Base-by-base conservation (phyloP, 2,113 vertebrate species). In the Lamprotornis superbus region DNA sequence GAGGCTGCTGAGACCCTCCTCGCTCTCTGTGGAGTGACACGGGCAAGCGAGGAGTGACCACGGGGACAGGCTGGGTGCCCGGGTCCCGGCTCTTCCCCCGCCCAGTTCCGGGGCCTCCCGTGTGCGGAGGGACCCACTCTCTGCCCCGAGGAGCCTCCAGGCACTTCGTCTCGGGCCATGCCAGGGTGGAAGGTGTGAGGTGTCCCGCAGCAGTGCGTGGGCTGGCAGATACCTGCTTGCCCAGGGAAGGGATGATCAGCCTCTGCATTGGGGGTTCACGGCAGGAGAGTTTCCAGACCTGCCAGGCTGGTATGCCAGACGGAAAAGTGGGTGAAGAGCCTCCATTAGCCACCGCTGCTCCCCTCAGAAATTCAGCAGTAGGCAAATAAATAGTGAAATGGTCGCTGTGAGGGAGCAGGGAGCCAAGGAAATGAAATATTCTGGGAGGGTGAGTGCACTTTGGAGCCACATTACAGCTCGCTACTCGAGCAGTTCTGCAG, bases 351-450 rank as follows among this genome's bases (percentile, higher is more conserved):
- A 18, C 87, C 3, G 20, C 83, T 42, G 83, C 82, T 83, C 83
- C 89, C 80, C 89, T 89, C 81, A 35, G 78, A 92, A 89, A 89
- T 65, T 60, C 69, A 76, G 89, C 88, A 81, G 73, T 80, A 68
- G 94, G 55, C 83, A 93, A 91, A 83, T 95, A 95, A 97, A 96
- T 95, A 88, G 95, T 82, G 91, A 96, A 95, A 96, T 89, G 94
- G 94, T 92, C 42, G 82, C 87, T 89, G 69, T 1, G 7, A 44
- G 83, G 81, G 83, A 89, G 63, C 60, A 27, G 60, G 82, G 71
- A 93, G 59, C 59, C 31, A 28, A 81, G 92, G 80, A 81, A 59
- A 73, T 83, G 87, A 93, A 91, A 90, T 77, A 59, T 90, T 83
- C 79, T 6, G 73, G 61, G 76, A 69, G 89, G 82, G 84, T 1